A percentile compares a stretch with the other conserved stretches of the same genome.
These are phyloP conservation scores for Ondatra zibethicus DNA, from an alignment of 2,113 vertebrate genomes.

Conservation along the genomic window DNA sequence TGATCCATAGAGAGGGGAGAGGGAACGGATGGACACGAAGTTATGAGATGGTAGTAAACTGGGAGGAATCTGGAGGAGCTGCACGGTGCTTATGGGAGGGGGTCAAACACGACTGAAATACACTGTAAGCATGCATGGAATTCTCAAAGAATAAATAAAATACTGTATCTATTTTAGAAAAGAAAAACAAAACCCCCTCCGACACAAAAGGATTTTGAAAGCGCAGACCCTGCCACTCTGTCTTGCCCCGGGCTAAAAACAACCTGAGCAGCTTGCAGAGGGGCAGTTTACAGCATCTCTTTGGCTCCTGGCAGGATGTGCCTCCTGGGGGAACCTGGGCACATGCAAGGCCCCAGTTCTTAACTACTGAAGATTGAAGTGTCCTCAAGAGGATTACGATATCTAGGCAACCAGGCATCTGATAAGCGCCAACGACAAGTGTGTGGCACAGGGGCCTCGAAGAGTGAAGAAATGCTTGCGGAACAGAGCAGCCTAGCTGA, in stretches of 20 bases:
- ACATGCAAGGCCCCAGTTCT: neutral
- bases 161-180: neutral
- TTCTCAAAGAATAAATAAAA: neutral
- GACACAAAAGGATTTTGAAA: constrained; percentile 11
- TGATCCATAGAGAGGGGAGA: neutral
- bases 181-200: neutral
- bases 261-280: neutral
- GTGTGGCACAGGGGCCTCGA: neutral
- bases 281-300: neutral
- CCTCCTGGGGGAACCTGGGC: neutral
- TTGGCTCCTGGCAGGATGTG: neutral
- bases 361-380: no score
- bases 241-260: neutral
- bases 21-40: neutral
- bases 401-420: neutral
- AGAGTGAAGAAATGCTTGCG: neutral
- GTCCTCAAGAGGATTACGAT: neutral
- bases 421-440: neutral
- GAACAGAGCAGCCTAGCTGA: neutral
- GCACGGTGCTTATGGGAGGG: neutral
- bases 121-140: neutral
- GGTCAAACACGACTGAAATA: neutral
- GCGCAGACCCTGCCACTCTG: neutral
- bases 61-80: neutral
- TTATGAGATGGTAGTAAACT: neutral